A percentile compares a stretch with the other conserved stretches of the same genome.
Conservation (phyloP, 2,113 vertebrate species). For the Rhinichthys klamathensis region DNA sequence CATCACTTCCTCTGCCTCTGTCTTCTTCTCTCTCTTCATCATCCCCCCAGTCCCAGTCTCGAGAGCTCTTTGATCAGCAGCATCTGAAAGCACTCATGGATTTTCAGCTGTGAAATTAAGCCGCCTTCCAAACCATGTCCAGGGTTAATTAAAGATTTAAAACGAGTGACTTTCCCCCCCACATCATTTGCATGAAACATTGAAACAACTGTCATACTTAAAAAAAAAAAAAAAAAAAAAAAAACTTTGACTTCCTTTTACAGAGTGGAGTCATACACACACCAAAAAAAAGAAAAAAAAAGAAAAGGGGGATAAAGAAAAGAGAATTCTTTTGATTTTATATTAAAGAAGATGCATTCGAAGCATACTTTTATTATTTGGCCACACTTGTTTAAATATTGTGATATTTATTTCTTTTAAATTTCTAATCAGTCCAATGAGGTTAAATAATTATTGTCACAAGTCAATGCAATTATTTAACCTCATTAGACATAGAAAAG, state of each 20-base stretch:
- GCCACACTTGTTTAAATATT: neutral
- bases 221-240: neutral
- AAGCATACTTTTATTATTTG: neutral
- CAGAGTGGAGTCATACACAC: no score
- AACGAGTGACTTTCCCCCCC: neutral
- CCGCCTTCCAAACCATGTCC: slow-evolving; percentile 40
- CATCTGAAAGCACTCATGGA: slow-evolving; percentile 53
- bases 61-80: slow-evolving; percentile 56
- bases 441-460: neutral
- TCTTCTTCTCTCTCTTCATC: slow-evolving; percentile 20
- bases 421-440: neutral
- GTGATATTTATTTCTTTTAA: neutral
- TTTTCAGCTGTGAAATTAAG: slow-evolving; percentile 53
- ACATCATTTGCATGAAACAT: slow-evolving; percentile 21
- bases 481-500: neutral
- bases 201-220: neutral
- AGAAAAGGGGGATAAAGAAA: neutral
- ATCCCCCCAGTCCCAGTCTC: slow-evolving; percentile 18
- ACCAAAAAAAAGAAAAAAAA: no score
- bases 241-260: neutral
- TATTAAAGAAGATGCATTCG: neutral
- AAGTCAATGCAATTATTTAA: neutral
- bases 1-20: slow-evolving; percentile 26
- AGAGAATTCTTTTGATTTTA: neutral
- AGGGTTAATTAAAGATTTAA: slow-evolving; percentile 52